Evolutionary conservation across 2,888 invertebrate species (phyloP).

Genomic region (Yponomeuta cagnagella): DNA sequence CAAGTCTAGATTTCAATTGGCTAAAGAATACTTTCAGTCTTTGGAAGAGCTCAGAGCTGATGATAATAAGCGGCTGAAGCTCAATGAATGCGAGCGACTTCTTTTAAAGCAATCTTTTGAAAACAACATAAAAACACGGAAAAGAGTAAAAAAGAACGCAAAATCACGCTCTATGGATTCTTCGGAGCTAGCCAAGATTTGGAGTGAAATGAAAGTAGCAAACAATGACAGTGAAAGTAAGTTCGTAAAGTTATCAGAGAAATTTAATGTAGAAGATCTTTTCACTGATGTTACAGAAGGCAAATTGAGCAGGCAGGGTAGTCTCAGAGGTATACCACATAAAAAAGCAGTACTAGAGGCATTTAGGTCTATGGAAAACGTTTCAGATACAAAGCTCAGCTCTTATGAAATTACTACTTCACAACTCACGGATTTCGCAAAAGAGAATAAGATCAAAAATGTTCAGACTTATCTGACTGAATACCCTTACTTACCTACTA

Average conservation of each 20-base stretch:
- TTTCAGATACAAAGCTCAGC: constrained; percentile 48
- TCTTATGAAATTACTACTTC: constrained; percentile 59
- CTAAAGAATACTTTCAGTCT: constrained; percentile 68
- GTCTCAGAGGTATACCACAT: constrained; percentile 69
- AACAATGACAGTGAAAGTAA: constrained; percentile 33
- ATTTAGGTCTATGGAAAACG: constrained; percentile 69
- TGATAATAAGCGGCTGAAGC: constrained; percentile 42
- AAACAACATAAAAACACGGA: constrained; percentile 35
- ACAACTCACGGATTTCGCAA: constrained; percentile 50
- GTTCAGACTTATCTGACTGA: constrained; percentile 66
- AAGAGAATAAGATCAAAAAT: constrained; percentile 49
- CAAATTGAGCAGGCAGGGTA: constrained; percentile 63
- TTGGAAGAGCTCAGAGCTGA: constrained; percentile 55
- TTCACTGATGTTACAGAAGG: constrained; percentile 68
- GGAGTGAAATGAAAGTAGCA: constrained; percentile 51
- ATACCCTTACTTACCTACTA: constrained; percentile 69
- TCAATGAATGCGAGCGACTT: constrained; percentile 59
- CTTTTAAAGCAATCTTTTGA: constrained; percentile 57
- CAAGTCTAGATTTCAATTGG: constrained; percentile 64
- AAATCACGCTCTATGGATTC: constrained; percentile 64
- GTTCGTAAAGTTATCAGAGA: constrained; percentile 67
- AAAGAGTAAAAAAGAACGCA: constrained; percentile 45
- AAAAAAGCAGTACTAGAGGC: constrained; percentile 72
- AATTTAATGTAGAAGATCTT: constrained; percentile 69
- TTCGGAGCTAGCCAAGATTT: constrained; percentile 60